Base-by-base conservation (phyloP, 2,113 vertebrate species). In the Sialia sialis region DNA sequence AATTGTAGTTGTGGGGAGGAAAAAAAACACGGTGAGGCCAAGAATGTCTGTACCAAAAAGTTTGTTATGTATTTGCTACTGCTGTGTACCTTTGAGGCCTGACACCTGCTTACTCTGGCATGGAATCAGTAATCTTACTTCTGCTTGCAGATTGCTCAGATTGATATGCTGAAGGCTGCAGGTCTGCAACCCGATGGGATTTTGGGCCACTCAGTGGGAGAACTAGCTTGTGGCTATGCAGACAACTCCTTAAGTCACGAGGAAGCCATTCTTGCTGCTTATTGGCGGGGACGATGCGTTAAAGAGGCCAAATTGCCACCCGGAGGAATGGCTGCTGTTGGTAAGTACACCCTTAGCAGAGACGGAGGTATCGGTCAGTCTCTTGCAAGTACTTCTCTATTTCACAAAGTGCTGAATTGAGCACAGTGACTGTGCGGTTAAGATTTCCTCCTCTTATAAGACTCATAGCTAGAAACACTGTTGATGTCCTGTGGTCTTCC, bases 261-360 rank as follows among this genome's bases (percentile, higher is more conserved):
- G 13, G 99, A 99, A 96, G 98, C 98, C 11, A 73, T 99, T 85
- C 98, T 99, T 8, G 97, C 98, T 0, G 99, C 99, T 27, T 99
- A 99, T 58, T 99, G 99, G 99, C 98, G 99, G 52, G 99, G 99
- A 9, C 96, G 98, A 49, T 99, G 99, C 9, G 99, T 99, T 96
- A 99, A 98, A 94, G 99, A 99, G 51, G 98, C 99, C 43, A 97
- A 97, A 59, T 95, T 99, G 39, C 98, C 99, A 0, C 88, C 98
- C 0, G 99, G 99, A 32, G 98, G 98, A 94, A 99, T 99, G 99
- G 99, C 99, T 39, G 99, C 99, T 48, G 98, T 99, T 10, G 99
- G 99, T 99, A 97, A 75, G 99, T 93, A 52, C 27, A 26, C 21
- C 12, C 7, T 46, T 81, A n/a, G n/a, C n/a, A n/a, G n/a, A n/a